Conservation (phyloP, 2,113 vertebrate species). For the Cisticola juncidis region DNA sequence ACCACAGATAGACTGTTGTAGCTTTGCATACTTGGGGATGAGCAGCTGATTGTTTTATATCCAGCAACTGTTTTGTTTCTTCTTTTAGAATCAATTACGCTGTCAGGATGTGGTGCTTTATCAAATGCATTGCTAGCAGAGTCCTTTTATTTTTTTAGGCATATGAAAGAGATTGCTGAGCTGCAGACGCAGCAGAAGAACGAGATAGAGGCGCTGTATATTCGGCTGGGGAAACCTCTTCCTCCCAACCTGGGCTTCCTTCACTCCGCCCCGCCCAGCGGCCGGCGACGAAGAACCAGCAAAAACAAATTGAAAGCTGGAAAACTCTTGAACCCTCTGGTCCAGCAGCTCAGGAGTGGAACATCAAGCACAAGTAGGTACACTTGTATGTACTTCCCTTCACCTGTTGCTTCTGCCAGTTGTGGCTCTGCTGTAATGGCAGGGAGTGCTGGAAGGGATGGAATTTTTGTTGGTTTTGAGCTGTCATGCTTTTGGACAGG, state of each 20-base stretch:
- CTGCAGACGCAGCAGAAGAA: conserved; percentile 92
- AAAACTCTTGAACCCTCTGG: conserved; percentile 91
- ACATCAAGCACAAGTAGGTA: conserved; percentile 83
- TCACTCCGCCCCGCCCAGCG: conserved; percentile 82
- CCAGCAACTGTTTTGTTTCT: neutral
- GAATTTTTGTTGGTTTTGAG: neutral
- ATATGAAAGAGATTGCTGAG: conserved; percentile 95
- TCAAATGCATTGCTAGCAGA: neutral
- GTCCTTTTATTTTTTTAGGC: conserved; percentile 69
- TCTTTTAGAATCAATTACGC: neutral
- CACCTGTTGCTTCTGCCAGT: rapidly evolving
- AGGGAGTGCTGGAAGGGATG: neutral
- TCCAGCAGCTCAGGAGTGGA: conserved; percentile 92
- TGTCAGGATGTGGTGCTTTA: neutral
- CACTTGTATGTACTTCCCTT: neutral
- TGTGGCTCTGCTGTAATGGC: neutral
- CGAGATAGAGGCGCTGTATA: conserved; percentile 92
- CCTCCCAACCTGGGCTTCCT: conserved; percentile 86
- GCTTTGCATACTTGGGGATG: neutral
- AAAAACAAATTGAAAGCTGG: conserved; percentile 92
- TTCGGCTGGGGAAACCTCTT: conserved; percentile 86
- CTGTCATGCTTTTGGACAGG: neutral
- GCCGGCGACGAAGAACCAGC: conserved; percentile 86
- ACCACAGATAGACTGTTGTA: neutral
- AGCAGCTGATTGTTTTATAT: neutral